Evolutionary conservation across 2,113 vertebrate species (phyloP).

Genomic region (Thryonomys swinderianus): DNA sequence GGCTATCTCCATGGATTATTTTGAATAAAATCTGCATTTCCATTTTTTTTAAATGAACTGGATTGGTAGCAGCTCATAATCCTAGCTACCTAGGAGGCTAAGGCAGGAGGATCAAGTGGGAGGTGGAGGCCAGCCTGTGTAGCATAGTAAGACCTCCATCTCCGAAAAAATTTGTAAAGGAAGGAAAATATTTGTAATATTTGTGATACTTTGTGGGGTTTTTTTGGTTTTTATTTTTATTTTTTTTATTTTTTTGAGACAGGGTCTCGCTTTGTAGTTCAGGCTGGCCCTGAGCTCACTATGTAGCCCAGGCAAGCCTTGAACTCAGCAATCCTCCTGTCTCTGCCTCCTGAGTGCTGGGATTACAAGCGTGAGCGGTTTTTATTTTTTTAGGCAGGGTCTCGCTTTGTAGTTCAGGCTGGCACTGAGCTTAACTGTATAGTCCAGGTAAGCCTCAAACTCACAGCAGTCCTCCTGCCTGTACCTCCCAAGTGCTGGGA

Average conservation of each 20-base stretch:
- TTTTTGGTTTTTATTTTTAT: neutral
- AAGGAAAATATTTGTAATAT: neutral
- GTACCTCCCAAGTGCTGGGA: too few relatives aligned
- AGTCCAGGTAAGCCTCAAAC: too few relatives aligned
- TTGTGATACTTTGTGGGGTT: neutral
- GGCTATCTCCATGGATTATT: neutral
- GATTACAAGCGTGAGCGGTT: neutral
- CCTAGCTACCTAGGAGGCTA: neutral
- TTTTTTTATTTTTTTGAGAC: neutral
- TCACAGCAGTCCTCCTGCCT: too few relatives aligned
- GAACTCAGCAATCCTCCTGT: neutral
- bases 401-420: too few relatives aligned
- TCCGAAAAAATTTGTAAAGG: neutral
- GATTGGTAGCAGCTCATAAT: neutral
- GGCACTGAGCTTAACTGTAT: too few relatives aligned
- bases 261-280: neutral
- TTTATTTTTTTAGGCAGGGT: too few relatives aligned
- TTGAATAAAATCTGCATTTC: neutral
- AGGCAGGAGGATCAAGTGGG: neutral
- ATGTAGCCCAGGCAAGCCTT: neutral
- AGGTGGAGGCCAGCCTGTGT: neutral
- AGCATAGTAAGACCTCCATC: neutral
- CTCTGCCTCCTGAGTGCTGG: neutral
- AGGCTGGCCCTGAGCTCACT: neutral
- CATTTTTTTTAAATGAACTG: neutral